A percentile compares a stretch with the other conserved stretches of the same genome.
Evolutionary conservation across 2,113 vertebrate species (phyloP).

Genomic region (Mobula hypostoma): DNA sequence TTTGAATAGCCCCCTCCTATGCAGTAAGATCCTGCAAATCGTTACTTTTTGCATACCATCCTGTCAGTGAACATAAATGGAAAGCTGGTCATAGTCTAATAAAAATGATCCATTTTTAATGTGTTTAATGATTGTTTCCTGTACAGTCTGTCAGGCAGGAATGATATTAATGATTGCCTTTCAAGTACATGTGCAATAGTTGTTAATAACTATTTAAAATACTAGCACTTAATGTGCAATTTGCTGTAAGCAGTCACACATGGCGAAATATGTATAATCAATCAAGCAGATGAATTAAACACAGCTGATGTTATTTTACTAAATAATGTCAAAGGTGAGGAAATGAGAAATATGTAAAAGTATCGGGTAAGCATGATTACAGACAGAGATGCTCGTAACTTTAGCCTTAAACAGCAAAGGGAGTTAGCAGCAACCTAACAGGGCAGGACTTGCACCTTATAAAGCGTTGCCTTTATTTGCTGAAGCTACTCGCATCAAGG

Average conservation of each 20-base stretch:
- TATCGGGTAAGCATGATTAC: not conserved
- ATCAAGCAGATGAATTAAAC: not conserved
- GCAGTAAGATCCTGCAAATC: not conserved
- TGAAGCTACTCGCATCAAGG: not conserved
- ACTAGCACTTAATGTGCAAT: constrained; percentile 10
- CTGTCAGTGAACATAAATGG: not conserved
- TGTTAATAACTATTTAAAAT: constrained; percentile 27
- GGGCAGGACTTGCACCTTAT: too few relatives aligned
- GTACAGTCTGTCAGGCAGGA: not conserved
- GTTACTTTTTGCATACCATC: not conserved
- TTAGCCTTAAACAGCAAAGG: not conserved
- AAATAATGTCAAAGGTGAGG: not conserved
- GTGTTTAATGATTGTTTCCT: not conserved
- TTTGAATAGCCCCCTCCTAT: not conserved
- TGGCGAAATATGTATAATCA: constrained; percentile 3
- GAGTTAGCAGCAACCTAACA: not conserved
- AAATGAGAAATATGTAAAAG: not conserved
- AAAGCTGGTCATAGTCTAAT: not conserved
- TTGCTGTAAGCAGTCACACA: not conserved
- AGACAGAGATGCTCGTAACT: not conserved
- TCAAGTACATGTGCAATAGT: not conserved
- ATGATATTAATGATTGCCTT: not conserved
- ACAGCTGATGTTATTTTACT: not conserved
- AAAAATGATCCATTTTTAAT: not conserved
- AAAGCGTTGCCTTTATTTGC: not conserved